Evolutionary conservation across 2,797 vertebrate genomes (phyloP), one percentile per base, ranked within the genome.

Genomic region (Channa striata): DNA sequence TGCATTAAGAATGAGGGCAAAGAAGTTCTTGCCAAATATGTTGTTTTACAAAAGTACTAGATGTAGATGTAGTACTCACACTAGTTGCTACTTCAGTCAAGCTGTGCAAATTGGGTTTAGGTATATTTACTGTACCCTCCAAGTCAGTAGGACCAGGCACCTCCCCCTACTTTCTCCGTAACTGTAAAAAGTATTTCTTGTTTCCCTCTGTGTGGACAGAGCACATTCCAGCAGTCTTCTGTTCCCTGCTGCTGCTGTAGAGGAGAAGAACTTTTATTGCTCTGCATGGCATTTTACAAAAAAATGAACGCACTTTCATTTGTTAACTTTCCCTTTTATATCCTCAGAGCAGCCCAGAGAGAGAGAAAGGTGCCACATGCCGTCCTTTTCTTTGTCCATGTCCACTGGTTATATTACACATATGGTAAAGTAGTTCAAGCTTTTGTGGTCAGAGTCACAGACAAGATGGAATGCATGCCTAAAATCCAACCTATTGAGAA

Each of bases 251-350:
- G 80, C 81, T 72, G 80, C 81, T 72, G 66, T 20, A 44, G 59
- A 79, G 57, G 46, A 77, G 77, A 66, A 40, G 44, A 56, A 73
- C 63, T 77, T 86, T 82, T 82, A 82, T 53, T 25, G 72, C 74
- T 51, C 76, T 72, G 80, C 60, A 42, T 82, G 72, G 74, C 81
- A 71, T 85, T 87, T 82, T 65, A 85, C 71, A 86, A 69, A 85
- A 43, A 61, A 86, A 54, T 72, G 83, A 85, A 83, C 77, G 81
- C 80, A 80, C 73, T 83, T 80, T 70, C 52, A 78, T 68, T 80
- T 60, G 36, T 82, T 89, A 87, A 84, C 80, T 65, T 87, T 57
- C 34, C 25, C 37, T 71, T 89, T 84, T 88, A 86, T 72, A 78
- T 63, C 75, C 60, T 57, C 57, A 13, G 80, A 81, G 76, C 76